phyloP scores from a whole-genome alignment of 1,140 invertebrate genomes.

The Drosophila biarmipes region DNA sequence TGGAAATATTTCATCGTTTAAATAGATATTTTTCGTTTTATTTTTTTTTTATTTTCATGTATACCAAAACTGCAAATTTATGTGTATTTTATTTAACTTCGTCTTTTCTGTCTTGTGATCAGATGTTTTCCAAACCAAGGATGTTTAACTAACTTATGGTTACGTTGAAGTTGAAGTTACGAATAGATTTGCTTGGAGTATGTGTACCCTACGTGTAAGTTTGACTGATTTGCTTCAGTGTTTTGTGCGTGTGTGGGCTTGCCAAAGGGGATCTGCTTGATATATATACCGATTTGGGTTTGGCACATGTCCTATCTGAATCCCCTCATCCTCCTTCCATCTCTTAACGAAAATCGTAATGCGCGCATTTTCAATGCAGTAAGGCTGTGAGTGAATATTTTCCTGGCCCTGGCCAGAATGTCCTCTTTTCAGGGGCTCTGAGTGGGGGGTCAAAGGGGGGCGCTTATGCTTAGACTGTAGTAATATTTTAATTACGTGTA shows the following conservation, averaged over 20 bases:
- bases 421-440: slow-evolving; percentile 16
- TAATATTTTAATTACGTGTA: slow-evolving; percentile 78
- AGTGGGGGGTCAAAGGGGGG: slow-evolving; percentile 17
- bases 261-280: slow-evolving; percentile 48
- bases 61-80: slow-evolving; percentile 79
- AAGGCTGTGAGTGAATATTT: slow-evolving; percentile 42
- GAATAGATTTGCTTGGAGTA: slow-evolving; percentile 49
- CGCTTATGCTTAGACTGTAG: slow-evolving; percentile 79
- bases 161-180: slow-evolving; percentile 58
- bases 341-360: slow-evolving; percentile 28
- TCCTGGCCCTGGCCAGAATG: slow-evolving; percentile 30
- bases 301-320: slow-evolving; percentile 43
- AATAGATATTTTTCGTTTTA: slow-evolving; percentile 34
- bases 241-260: slow-evolving; percentile 41
- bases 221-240: slow-evolving; percentile 27
- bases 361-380: slow-evolving; percentile 63
- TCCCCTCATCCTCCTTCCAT: neutral
- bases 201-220: slow-evolving; percentile 52
- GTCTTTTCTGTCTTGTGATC: slow-evolving; percentile 70
- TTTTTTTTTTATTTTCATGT: slow-evolving; percentile 46
- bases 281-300: slow-evolving; percentile 54
- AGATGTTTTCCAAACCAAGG: slow-evolving; percentile 80
- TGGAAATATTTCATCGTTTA: slow-evolving; percentile 43
- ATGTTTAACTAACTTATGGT: slow-evolving; percentile 80
- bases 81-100: slow-evolving; percentile 34